Base-by-base conservation (phyloP, 2,888 invertebrate species). In the Tanypteryx hageni region DNA sequence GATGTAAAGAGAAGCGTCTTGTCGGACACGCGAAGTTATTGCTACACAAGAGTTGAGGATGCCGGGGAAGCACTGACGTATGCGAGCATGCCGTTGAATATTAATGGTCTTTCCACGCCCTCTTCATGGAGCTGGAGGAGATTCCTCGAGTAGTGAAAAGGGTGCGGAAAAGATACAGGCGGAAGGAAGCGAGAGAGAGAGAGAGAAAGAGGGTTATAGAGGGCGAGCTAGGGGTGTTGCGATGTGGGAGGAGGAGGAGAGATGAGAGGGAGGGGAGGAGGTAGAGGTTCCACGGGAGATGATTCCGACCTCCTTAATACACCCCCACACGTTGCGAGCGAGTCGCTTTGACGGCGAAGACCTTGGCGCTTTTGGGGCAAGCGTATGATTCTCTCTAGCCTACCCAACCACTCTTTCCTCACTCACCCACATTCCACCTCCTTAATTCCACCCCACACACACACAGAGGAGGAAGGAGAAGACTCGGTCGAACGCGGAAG, bases 21-120 rank as follows among this genome's bases (percentile, higher is more conserved):
- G 89, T 89, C 89, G 31, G 44, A 61, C 86, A 86, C 86, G 86
- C 22, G 86, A 44, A 64, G 89, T 89, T 89, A 89, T 89, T 56
- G 64, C 89, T 64, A 64, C 64, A 44, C 18, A 44, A 44, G 86
- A n/a, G 89, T n/a, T 27, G 86, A 59, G 86, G 59, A 59, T 16
- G 86, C 31, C 59, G 27, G 16, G 13, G 61, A 89, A 31, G 64
- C 64, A 31, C 18, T 31, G 14, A 64, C 44, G 44, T 44, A 44
- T 44, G 44, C 64, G 89, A 64, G 64, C 56, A 89, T 64, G 68
- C 89, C 64, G 61, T 89, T 89, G 89, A 64, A 89, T 89, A 89
- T 89, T 89, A 64, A 89, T 89, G 89, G 89, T 22, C 44, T 44
- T 44, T 89, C 44, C 58, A 44, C 44, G 64, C 31, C 44, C 89